phyloP scores from a whole-genome alignment of 2,888 invertebrate species.

The Parascotia fuliginaria region DNA sequence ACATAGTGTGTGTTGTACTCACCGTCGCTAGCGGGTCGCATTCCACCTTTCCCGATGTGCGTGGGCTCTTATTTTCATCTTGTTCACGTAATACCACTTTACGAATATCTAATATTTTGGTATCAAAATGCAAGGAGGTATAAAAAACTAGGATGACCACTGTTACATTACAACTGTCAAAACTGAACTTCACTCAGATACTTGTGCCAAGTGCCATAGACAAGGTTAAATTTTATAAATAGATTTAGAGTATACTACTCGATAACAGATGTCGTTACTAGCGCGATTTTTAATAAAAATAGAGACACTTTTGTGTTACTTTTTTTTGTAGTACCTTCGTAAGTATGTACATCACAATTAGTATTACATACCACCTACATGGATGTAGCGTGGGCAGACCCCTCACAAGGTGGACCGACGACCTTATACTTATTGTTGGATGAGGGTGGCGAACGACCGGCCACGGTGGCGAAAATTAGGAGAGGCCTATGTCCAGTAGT shows the following conservation, averaged over 20 bases:
- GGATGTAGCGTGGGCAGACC: too few species aligned
- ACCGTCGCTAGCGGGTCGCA: constrained; percentile 82
- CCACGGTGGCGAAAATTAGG: too few species aligned
- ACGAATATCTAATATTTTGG: constrained; percentile 84
- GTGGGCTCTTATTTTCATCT: constrained; percentile 84
- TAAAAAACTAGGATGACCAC: constrained; percentile 83
- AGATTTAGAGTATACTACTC: constrained; percentile 64
- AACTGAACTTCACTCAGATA: constrained; percentile 81
- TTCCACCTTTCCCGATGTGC: constrained; percentile 82
- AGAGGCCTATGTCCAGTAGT: too few species aligned
- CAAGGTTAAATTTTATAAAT: constrained; percentile 76
- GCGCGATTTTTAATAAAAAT: not conserved
- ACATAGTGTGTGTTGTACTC: constrained; percentile 61
- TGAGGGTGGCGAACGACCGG: too few species aligned
- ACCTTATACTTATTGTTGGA: too few species aligned
- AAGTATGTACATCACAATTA: too few species aligned
- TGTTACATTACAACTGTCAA: constrained; percentile 84
- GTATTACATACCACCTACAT: too few species aligned
- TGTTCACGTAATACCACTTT: constrained; percentile 85
- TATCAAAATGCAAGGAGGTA: constrained; percentile 84
- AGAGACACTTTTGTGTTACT: too few species aligned
- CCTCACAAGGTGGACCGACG: too few species aligned
- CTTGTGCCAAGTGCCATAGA: constrained; percentile 81
- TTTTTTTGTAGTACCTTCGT: too few species aligned
- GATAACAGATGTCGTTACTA: constrained; percentile 58